Evolutionary conservation across 2,888 invertebrate genomes (phyloP).

Genomic region (Acholoe squamosa): DNA sequence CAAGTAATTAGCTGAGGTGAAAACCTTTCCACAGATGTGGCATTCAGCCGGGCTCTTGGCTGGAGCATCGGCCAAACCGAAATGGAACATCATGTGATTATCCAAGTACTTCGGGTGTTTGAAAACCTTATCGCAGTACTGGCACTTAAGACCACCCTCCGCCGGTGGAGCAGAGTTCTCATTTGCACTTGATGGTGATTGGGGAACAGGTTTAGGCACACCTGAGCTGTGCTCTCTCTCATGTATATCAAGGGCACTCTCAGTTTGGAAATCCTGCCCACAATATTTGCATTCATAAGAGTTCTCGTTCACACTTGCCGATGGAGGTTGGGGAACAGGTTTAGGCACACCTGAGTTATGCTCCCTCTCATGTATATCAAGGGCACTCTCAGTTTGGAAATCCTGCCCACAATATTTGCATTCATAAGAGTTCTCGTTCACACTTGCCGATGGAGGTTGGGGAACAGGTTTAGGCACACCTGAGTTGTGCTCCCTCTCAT

Average conservation of each 20-base stretch:
- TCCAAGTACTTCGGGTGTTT: not conserved
- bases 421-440: not conserved
- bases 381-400: not conserved
- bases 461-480: not conserved
- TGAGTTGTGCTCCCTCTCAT: not conserved
- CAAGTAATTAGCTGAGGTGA: slow-evolving; percentile 21
- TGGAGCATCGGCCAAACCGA: not conserved
- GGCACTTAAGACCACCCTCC: not conserved
- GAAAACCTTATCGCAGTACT: slow-evolving; percentile 25
- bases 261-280: not conserved
- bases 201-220: not conserved
- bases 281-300: not conserved
- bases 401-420: not conserved
- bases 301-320: not conserved
- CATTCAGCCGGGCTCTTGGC: not conserved
- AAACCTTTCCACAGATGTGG: slow-evolving; percentile 1
- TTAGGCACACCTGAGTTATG: not conserved
- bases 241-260: not conserved
- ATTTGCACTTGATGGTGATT: not conserved
- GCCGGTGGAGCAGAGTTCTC: not conserved
- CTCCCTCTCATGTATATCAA: not conserved
- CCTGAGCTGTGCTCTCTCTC: not conserved
- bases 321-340: not conserved
- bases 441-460: not conserved
- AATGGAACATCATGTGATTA: slow-evolving; percentile 25